Conservation (phyloP, 1,140 invertebrate species). For the Drosophila orena region DNA sequence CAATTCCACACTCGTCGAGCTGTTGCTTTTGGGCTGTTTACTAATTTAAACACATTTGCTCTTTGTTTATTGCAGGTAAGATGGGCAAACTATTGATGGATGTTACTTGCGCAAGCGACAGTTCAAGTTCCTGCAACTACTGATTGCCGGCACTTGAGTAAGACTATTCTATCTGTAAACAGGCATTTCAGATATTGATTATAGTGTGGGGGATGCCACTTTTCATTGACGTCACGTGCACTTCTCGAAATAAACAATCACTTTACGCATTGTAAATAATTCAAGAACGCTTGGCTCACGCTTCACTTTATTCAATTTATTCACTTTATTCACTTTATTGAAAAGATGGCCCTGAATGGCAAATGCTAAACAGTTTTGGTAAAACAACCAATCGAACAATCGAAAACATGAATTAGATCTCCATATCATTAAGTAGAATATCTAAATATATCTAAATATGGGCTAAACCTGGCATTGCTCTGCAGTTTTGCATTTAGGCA, state of each 20-base stretch:
- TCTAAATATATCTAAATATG: too few species aligned
- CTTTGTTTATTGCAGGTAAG: slow-evolving; percentile 35
- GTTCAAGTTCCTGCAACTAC: slow-evolving; percentile 5
- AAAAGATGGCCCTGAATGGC: not conserved
- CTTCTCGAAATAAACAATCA: not conserved
- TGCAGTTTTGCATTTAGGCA: not conserved
- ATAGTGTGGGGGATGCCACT: not conserved
- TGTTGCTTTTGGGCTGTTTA: not conserved
- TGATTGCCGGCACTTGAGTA: not conserved
- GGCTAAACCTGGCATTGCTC: too few species aligned
- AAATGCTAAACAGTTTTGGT: not conserved
- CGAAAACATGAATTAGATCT: too few species aligned
- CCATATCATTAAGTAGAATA: too few species aligned
- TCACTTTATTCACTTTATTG: too few species aligned
- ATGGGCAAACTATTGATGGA: not conserved
- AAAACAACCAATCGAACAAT: not conserved
- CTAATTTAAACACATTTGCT: slow-evolving; percentile 15
- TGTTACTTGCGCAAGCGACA: not conserved
- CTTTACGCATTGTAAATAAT: not conserved
- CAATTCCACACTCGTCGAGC: slow-evolving; percentile 1
- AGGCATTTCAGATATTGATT: slow-evolving; percentile 6
- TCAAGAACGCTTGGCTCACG: not conserved
- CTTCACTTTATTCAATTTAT: too few species aligned
- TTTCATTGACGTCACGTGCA: slow-evolving; percentile 4
- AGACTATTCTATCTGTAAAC: slow-evolving; percentile 7